These are phyloP conservation scores for Carapus acus DNA, from an alignment of 2,797 vertebrate species.

Conservation along the genomic window DNA sequence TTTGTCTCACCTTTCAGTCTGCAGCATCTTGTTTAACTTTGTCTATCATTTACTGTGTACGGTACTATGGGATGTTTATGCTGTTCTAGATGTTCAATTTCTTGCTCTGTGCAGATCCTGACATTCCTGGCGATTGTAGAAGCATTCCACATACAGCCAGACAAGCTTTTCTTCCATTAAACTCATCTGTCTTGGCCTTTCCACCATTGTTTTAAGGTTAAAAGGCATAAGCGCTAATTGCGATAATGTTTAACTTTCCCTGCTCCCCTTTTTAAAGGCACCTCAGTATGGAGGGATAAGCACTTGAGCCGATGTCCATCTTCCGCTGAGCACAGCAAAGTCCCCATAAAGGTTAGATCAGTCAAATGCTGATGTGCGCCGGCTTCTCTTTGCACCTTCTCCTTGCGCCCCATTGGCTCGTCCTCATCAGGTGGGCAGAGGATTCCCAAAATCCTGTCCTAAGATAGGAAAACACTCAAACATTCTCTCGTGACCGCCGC, in stretches of 20 bases:
- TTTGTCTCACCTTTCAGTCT: slow-evolving; percentile 50
- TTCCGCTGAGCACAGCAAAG: slow-evolving; percentile 80
- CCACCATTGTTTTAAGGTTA: no score
- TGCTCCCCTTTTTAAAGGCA: slow-evolving; percentile 46
- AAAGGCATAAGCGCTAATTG: neutral
- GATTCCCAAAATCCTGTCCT: slow-evolving; percentile 74
- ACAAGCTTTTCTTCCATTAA: neutral
- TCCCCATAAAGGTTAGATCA: slow-evolving; percentile 70
- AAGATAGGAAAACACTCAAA: slow-evolving; percentile 60
- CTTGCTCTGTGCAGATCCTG: no score
- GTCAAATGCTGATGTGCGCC: slow-evolving; percentile 48
- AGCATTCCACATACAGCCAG: neutral
- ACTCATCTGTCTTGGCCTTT: no score
- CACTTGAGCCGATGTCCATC: slow-evolving; percentile 71
- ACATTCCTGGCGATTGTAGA: no score
- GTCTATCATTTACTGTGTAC: neutral
- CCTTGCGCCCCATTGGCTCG: slow-evolving; percentile 82
- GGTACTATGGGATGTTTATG: no score
- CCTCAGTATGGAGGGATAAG: slow-evolving; percentile 66
- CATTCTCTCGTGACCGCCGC: slow-evolving; percentile 50
- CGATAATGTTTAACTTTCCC: slow-evolving; percentile 14
- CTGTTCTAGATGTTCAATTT: no score
- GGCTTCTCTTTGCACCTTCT: slow-evolving; percentile 42
- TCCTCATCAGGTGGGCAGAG: slow-evolving; percentile 62
- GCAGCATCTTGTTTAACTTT: slow-evolving; percentile 11